These are phyloP conservation scores for Otocyon megalotis DNA, from an alignment of 2,113 vertebrate species.

Conservation along the genomic window DNA sequence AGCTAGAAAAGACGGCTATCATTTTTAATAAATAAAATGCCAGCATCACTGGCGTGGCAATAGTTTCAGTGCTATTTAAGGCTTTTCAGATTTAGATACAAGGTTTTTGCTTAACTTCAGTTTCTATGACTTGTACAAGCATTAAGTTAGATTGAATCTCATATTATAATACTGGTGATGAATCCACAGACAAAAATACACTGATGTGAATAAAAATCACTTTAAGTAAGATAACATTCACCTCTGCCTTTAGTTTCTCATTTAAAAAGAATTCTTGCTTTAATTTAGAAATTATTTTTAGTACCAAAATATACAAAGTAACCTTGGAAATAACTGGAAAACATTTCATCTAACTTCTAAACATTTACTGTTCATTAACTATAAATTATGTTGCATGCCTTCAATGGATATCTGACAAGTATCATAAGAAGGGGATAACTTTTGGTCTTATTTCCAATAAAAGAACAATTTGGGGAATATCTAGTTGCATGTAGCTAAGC, in stretches of 20 bases:
- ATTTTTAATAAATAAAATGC: slow-evolving; percentile 70
- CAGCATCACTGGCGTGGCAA: slow-evolving; percentile 15
- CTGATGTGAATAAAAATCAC: slow-evolving; percentile 23
- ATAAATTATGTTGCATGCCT: background rate
- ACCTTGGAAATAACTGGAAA: slow-evolving; percentile 9
- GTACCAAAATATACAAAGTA: background rate
- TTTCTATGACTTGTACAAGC: slow-evolving; percentile 47
- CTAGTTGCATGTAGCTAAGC: background rate
- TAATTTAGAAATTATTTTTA: background rate
- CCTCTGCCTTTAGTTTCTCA: background rate
- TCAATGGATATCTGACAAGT: background rate
- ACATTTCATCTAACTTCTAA: background rate
- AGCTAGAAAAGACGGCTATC: slow-evolving; percentile 43
- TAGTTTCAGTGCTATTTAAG: slow-evolving; percentile 39
- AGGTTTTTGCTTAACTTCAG: slow-evolving; percentile 64
- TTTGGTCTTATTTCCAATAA: background rate
- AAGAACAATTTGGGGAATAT: slow-evolving; percentile 12
- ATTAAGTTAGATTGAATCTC: slow-evolving; percentile 45
- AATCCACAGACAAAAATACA: slow-evolving; percentile 40
- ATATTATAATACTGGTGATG: background rate
- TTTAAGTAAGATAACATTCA: background rate
- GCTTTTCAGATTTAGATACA: slow-evolving; percentile 34
- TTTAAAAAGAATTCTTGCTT: background rate
- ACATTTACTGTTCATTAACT: background rate
- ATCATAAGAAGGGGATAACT: background rate